A percentile compares a stretch with the other conserved stretches of the same genome.
Evolutionary conservation across 1,140 invertebrate genomes (phyloP).

Genomic region (Babylonia areolata): DNA sequence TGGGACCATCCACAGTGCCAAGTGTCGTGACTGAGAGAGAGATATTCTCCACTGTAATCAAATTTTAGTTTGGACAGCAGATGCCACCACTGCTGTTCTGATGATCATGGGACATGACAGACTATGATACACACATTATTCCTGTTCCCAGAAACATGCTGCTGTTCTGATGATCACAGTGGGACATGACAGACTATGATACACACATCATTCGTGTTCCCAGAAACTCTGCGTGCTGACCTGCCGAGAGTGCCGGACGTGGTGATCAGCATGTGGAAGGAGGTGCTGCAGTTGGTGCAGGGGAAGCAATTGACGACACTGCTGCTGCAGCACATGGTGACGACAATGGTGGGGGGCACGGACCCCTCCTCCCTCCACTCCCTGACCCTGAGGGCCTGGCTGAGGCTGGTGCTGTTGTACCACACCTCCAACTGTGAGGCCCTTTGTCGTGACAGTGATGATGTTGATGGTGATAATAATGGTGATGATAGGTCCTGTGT

Average conservation of each 20-base stretch:
- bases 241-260: conserved; percentile 21
- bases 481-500: not conserved
- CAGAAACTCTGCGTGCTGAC: conserved; percentile 27
- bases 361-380: conserved; percentile 6
- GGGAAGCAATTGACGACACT: conserved; percentile 14
- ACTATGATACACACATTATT: too few species aligned
- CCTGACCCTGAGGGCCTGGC: conserved; percentile 10
- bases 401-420: conserved; percentile 21
- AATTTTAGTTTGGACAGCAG: too few species aligned
- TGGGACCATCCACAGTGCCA: too few species aligned
- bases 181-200: too few species aligned
- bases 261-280: conserved; percentile 30
- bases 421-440: conserved; percentile 26
- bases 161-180: too few species aligned
- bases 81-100: too few species aligned
- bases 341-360: not conserved
- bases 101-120: too few species aligned
- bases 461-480: too few species aligned
- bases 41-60: too few species aligned
- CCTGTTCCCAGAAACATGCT: too few species aligned
- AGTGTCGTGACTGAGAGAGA: too few species aligned
- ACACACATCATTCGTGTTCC: not conserved
- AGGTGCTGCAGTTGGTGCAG: not conserved
- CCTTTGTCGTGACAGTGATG: not conserved
- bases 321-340: conserved; percentile 30